A percentile compares a stretch with the other conserved stretches of the same genome.
These are phyloP conservation scores for Parazoanthus darwini DNA, from an alignment of 92 coral and sea anemone genomes.

Conservation along the genomic window DNA sequence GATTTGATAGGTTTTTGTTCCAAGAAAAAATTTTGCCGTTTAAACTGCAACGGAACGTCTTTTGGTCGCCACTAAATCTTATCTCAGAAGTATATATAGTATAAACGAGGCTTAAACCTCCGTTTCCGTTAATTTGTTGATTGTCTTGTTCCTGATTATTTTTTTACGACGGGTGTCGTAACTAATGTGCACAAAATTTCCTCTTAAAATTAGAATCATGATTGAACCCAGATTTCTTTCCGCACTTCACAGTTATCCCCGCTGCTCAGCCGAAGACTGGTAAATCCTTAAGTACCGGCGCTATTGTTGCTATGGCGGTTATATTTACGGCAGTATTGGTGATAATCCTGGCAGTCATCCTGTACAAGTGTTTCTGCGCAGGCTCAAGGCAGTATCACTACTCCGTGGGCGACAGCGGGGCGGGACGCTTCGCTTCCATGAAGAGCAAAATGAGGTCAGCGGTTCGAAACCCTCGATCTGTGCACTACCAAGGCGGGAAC, in stretches of 20 bases:
- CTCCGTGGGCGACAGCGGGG: slow-evolving; percentile 52
- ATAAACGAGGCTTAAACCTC: too few relatives aligned
- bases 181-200: too few relatives aligned
- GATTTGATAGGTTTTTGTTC: too few relatives aligned
- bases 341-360: slow-evolving; percentile 54
- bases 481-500: slow-evolving; percentile 32
- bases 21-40: too few relatives aligned
- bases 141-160: too few relatives aligned
- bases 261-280: slow-evolving; percentile 7
- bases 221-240: neutral
- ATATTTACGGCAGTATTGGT: slow-evolving; percentile 52
- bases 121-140: too few relatives aligned
- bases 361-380: slow-evolving; percentile 59
- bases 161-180: too few relatives aligned
- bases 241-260: slow-evolving; percentile 19
- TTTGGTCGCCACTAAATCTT: too few relatives aligned
- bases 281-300: slow-evolving; percentile 54
- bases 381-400: slow-evolving; percentile 54
- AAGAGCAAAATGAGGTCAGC: slow-evolving; percentile 53
- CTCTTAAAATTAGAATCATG: too few relatives aligned
- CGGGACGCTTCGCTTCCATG: slow-evolving; percentile 52
- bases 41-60: too few relatives aligned
- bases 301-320: slow-evolving; percentile 60
- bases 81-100: too few relatives aligned
- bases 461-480: slow-evolving; percentile 41